phyloP scores from a whole-genome alignment of 2,888 invertebrate species.

The Drosophila parthenogenetica region DNA sequence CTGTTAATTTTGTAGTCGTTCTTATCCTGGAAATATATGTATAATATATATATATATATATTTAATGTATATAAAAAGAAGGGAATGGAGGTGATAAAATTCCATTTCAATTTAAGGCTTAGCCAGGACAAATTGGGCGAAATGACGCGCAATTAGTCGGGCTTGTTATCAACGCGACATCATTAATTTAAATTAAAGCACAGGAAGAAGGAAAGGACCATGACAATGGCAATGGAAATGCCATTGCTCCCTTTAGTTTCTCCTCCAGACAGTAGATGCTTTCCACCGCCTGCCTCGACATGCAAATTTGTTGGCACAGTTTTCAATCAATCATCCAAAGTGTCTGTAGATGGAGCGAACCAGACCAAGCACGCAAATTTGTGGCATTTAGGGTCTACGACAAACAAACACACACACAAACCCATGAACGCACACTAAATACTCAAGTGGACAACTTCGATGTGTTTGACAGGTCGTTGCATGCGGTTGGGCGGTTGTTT shows the following conservation, averaged over 20 bases:
- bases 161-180: constrained; percentile 75
- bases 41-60: neutral
- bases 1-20: constrained; percentile 85
- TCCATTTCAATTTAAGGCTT: constrained; percentile 61
- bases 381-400: constrained; percentile 74
- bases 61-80: neutral
- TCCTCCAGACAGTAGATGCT: constrained; percentile 3
- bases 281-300: constrained; percentile 37
- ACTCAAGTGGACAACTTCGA: constrained; percentile 50
- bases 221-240: constrained; percentile 9
- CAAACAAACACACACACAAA: constrained; percentile 53
- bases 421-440: constrained; percentile 17
- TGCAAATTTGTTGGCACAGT: constrained; percentile 75
- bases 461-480: constrained; percentile 68
- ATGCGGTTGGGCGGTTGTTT: constrained; percentile 18
- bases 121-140: constrained; percentile 64
- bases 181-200: constrained; percentile 79
- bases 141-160: constrained; percentile 69
- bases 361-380: constrained; percentile 73
- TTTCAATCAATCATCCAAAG: constrained; percentile 72
- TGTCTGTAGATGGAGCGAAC: constrained; percentile 28
- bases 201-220: constrained; percentile 29
- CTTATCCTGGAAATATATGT: constrained; percentile 79
- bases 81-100: constrained; percentile 44
- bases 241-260: neutral